Conservation (phyloP, 2,113 vertebrate species). For the Epinephelus moara region DNA sequence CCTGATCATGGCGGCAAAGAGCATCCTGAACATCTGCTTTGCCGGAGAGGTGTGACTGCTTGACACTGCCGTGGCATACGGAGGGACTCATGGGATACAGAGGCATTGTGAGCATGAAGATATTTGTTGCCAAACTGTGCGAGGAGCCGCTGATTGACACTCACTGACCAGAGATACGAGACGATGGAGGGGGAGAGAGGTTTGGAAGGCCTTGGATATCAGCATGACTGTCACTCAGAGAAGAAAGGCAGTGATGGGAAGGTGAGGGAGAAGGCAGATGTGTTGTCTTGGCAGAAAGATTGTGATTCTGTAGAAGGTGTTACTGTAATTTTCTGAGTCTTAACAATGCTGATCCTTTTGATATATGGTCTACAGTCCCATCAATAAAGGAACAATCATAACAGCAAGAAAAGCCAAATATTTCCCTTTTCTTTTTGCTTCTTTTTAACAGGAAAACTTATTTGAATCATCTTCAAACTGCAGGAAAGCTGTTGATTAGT, state of each 20-base stretch:
- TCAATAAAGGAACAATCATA: slow-evolving; percentile 16
- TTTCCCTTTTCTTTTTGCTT: neutral
- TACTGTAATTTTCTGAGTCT: neutral
- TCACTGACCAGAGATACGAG: slow-evolving; percentile 83
- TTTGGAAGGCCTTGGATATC: slow-evolving; percentile 53
- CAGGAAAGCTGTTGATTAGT: slow-evolving; percentile 44
- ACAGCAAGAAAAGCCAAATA: neutral
- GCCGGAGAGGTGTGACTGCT: slow-evolving; percentile 55
- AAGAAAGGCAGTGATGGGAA: neutral
- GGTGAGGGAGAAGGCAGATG: slow-evolving; percentile 1
- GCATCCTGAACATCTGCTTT: slow-evolving; percentile 65
- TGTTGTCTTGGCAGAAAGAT: slow-evolving; percentile 6
- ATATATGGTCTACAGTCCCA: neutral
- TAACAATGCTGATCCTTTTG: neutral
- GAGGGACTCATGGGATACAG: slow-evolving; percentile 34
- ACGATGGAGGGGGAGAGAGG: slow-evolving; percentile 28
- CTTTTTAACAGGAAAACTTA: slow-evolving; percentile 16
- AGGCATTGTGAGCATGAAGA: slow-evolving; percentile 82
- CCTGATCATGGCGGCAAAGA: slow-evolving; percentile 62
- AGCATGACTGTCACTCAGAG: slow-evolving; percentile 41
- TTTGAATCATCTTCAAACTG: slow-evolving; percentile 23
- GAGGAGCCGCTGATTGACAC: slow-evolving; percentile 87
- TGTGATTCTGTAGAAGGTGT: slow-evolving; percentile 2
- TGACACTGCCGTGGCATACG: slow-evolving; percentile 47
- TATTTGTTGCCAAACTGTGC: slow-evolving; percentile 86